A percentile compares a stretch with the other conserved stretches of the same genome.
These are phyloP conservation scores for Thinocorus orbignyianus DNA, from an alignment of 2,113 vertebrate species.

Conservation along the genomic window DNA sequence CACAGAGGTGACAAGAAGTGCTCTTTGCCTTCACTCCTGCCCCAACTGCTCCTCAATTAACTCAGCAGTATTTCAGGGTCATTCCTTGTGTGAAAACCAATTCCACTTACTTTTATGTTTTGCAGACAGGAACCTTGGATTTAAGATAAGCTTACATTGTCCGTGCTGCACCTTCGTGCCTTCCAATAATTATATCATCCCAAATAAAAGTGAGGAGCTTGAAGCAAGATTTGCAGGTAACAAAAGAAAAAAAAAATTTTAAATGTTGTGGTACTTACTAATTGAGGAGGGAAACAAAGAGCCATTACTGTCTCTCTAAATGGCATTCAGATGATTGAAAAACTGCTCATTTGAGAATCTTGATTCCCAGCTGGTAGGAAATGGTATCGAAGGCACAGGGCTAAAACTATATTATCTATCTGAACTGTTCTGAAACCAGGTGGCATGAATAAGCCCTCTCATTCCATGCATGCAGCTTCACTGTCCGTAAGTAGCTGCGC, in stretches of 20 bases:
- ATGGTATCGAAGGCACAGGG: neutral
- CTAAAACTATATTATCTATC: neutral
- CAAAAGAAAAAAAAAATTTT: neutral
- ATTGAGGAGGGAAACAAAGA: neutral
- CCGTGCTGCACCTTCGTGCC: conserved; percentile 96
- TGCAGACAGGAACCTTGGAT: conserved; percentile 93
- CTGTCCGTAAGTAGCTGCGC: neutral
- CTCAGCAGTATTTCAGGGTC: neutral
- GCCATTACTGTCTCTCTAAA: neutral
- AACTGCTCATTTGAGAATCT: neutral
- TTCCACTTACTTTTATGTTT: conserved; percentile 64
- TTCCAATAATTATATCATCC: conserved; percentile 95
- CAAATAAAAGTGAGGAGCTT: conserved; percentile 96
- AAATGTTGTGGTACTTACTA: neutral
- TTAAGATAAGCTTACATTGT: conserved; percentile 97
- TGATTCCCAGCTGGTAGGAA: neutral
- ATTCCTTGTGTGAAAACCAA: neutral
- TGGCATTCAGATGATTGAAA: neutral
- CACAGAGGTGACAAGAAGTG: conserved; percentile 83
- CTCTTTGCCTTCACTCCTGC: neutral
- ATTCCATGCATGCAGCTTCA: neutral
- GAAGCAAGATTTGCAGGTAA: conserved; percentile 97
- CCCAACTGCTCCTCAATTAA: neutral
- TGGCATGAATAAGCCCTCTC: neutral
- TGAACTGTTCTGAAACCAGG: neutral